These are phyloP conservation scores for Propithecus coquereli DNA, from an alignment of 2,113 vertebrate species.

Conservation along the genomic window DNA sequence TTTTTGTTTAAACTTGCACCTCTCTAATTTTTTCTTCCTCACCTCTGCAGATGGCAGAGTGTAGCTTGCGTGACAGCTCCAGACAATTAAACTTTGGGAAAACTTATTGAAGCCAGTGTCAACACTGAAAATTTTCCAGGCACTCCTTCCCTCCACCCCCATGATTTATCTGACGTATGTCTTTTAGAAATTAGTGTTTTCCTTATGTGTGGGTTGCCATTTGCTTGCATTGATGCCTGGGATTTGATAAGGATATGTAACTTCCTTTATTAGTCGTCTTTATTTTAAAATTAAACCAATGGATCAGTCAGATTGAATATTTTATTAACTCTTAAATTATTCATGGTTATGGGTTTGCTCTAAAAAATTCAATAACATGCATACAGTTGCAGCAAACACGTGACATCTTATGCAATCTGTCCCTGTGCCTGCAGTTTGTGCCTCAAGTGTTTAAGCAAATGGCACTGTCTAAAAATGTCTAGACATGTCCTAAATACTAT, in stretches of 20 bases:
- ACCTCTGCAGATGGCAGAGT: background rate
- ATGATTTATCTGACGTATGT: background rate
- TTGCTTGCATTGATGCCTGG: slow-evolving; percentile 41
- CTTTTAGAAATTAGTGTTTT: slow-evolving; percentile 30
- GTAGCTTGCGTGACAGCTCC: background rate
- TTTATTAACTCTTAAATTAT: slow-evolving; percentile 85
- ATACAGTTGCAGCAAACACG: slow-evolving; percentile 75
- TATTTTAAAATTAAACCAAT: slow-evolving; percentile 79
- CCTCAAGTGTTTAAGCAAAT: slow-evolving; percentile 71
- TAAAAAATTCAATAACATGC: slow-evolving; percentile 79
- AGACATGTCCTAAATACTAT: slow-evolving; percentile 55
- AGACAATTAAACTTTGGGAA: slow-evolving; percentile 66
- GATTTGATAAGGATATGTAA: slow-evolving; percentile 43
- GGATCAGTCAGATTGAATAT: slow-evolving; percentile 82
- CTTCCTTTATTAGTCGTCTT: slow-evolving; percentile 49
- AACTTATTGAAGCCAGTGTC: slow-evolving; percentile 50
- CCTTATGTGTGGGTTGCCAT: background rate
- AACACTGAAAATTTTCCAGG: background rate
- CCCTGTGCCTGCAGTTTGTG: slow-evolving; percentile 76
- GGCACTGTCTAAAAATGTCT: slow-evolving; percentile 57
- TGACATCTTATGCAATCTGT: slow-evolving; percentile 82
- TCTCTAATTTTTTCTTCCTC: background rate
- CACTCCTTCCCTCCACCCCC: background rate
- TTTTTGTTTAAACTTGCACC: background rate
- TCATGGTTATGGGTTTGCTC: slow-evolving; percentile 76